Percentiles rank a stretch among this genome's conserved stretches.
These are phyloP conservation scores for Myocastor coypus DNA, from an alignment of 2,113 vertebrate species.

Conservation along the genomic window DNA sequence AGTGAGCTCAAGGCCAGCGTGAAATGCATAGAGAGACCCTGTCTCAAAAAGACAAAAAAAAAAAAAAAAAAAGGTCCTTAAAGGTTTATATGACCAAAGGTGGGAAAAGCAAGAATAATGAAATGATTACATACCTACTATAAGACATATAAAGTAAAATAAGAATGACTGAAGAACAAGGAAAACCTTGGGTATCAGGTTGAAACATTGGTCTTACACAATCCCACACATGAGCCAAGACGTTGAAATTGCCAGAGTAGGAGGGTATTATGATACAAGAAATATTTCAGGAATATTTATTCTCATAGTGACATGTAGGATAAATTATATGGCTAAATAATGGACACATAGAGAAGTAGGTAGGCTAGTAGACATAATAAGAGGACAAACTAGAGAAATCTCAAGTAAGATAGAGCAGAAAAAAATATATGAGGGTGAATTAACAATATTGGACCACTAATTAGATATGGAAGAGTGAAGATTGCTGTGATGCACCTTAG, in stretches of 20 bases:
- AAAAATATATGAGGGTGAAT: constrained; percentile 4
- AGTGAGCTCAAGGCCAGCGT: too few species aligned
- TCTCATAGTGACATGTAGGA: background rate
- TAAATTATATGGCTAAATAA: constrained; percentile 1
- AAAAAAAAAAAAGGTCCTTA: background rate
- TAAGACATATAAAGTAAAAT: constrained; percentile 38
- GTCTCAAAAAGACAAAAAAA: too few species aligned
- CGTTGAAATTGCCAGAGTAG: constrained; percentile 7
- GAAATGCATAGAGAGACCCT: too few species aligned
- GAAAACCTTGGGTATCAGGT: background rate
- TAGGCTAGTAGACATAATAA: background rate
- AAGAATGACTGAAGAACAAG: constrained; percentile 8
- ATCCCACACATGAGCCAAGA: background rate
- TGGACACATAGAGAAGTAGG: background rate
- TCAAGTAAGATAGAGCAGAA: background rate
- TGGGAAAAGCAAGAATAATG: background rate
- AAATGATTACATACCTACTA: constrained; percentile 6
- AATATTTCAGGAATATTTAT: background rate
- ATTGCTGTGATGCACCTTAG: background rate
- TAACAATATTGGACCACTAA: background rate
- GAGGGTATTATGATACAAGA: constrained; percentile 17
- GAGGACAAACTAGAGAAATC: constrained; percentile 12
- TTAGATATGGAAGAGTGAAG: background rate
- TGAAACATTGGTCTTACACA: constrained; percentile 39
- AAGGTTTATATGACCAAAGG: background rate